Percentiles rank a stretch among this genome's conserved stretches.
Evolutionary conservation across 2,888 invertebrate species (phyloP).

Genomic region (Zygothrica quintamaculata): DNA sequence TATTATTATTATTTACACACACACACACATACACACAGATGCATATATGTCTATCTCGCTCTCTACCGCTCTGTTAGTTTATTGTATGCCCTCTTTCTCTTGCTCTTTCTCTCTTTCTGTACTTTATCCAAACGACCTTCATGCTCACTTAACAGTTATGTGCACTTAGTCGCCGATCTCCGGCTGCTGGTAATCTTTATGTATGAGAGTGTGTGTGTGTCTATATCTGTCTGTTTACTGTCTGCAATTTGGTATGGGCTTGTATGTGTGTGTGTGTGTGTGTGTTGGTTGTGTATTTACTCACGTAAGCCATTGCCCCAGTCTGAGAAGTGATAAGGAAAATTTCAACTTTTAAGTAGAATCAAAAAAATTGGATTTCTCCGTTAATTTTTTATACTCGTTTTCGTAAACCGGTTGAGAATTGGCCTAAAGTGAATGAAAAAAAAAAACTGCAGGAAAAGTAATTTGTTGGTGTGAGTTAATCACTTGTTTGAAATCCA

Average conservation of each 20-base stretch:
- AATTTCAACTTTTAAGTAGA: constrained; percentile 1
- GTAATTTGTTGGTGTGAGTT: constrained; percentile 13
- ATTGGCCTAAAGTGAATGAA: constrained; percentile 32
- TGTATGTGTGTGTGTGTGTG: constrained; percentile 11
- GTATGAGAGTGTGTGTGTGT: no score
- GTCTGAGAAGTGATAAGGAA: constrained; percentile 19
- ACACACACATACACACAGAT: no score
- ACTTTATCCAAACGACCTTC: constrained; percentile 69
- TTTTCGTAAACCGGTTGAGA: constrained; percentile 23
- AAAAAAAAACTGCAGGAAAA: constrained; percentile 29
- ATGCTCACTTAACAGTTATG: constrained; percentile 72
- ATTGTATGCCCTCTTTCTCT: no score
- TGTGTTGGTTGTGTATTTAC: constrained; percentile 28
- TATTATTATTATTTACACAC: constrained; percentile 28
- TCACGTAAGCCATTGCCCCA: constrained; percentile 59
- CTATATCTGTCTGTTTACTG: constrained; percentile 33
- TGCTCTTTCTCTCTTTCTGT: constrained; percentile 40
- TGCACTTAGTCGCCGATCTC: constrained; percentile 52
- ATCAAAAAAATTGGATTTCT: constrained; percentile 1
- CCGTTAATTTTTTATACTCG: not conserved
- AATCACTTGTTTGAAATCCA: constrained; percentile 21
- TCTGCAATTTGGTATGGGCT: no score
- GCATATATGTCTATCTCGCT: no score
- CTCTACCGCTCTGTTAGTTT: no score
- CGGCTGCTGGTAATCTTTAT: constrained; percentile 11